Evolutionary conservation across 2,888 invertebrate species (phyloP), one percentile per base, ranked within the genome.

Genomic region (Stenolophus ochropezus): DNA sequence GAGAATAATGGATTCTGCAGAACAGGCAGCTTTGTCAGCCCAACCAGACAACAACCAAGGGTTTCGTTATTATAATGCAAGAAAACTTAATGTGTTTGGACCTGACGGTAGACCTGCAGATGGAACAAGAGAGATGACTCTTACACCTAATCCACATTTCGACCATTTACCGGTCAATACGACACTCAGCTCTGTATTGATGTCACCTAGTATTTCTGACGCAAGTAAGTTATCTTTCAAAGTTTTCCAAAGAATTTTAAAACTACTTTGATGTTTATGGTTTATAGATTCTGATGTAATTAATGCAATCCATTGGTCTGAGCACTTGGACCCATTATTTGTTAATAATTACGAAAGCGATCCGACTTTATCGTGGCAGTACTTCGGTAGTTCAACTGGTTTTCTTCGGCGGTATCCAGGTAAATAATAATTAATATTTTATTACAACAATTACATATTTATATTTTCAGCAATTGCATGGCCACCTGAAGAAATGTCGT

Each of bases 391-490:
- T 78, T 95, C 97, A n/a, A 92, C 94, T 0, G 99, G 99, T 73
- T 98, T 98, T 89, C 93, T 99, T 89, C 91, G 99, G 86, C 93
- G 97, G 86, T 99, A 96, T 91, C 99, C 99, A 88, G 98, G 98
- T 94, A 53, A 65, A 65, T 33, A 58, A 20, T 14, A 6, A 25
- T 11, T 47, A 8, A 16, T 18, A 42, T 71, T 71, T 42, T n/a
- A 14, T 5, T 16, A 4, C 14, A 71, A 71, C 4, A 71, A 61
- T 16, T 27, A 23, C 4, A 49, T 16, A 20, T 53, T 1, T 21
- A 23, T 8, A 74, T 74, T 33, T 85, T 25, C 87, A 94, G 94
- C 94, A 11, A 95, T 95, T 87, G 94, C 96, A 18, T 96, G 96
- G 96, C 96, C 96, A 16, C 95, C 95, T 21, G 94, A 94, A 89